Percentiles rank a stretch among this genome's conserved stretches.
phyloP scores from a whole-genome alignment of 2,113 vertebrate genomes.

The Melanerpes aurifrons region DNA sequence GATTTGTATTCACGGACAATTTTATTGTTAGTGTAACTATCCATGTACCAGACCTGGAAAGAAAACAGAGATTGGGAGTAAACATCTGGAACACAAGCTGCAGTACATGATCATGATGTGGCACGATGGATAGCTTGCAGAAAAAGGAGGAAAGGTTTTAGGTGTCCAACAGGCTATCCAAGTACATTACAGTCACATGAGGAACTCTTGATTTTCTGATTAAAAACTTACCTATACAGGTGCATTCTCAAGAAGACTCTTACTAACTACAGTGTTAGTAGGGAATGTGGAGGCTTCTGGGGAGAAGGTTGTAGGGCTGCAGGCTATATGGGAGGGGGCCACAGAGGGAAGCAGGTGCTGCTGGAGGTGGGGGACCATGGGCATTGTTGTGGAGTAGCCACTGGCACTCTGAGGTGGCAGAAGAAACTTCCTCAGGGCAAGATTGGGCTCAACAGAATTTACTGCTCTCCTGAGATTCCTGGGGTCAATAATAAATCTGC shows the following conservation, averaged over 20 bases:
- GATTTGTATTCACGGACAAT: slow-evolving; percentile 97
- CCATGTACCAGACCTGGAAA: slow-evolving; percentile 97
- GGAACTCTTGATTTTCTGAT: background rate
- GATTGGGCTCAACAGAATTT: background rate
- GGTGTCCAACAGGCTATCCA: background rate
- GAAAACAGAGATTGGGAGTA: slow-evolving; percentile 1
- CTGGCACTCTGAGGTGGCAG: background rate
- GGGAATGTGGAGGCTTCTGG: accelerated
- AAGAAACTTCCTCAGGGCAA: background rate
- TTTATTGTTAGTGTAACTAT: slow-evolving; percentile 97
- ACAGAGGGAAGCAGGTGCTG: background rate
- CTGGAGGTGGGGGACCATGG: background rate
- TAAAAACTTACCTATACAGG: background rate
- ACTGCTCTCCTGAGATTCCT: background rate
- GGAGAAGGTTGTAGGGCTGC: background rate
- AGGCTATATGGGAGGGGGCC: too few relatives aligned
- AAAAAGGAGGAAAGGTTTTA: background rate
- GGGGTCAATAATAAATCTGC: background rate
- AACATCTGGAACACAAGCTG: background rate
- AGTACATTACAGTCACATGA: background rate
- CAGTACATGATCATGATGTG: background rate
- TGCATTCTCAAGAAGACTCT: background rate
- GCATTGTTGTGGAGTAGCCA: background rate
- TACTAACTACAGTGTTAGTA: background rate
- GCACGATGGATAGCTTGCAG: background rate